These are phyloP conservation scores for Anseranas semipalmata DNA, from an alignment of 2,113 vertebrate genomes.

Conservation along the genomic window DNA sequence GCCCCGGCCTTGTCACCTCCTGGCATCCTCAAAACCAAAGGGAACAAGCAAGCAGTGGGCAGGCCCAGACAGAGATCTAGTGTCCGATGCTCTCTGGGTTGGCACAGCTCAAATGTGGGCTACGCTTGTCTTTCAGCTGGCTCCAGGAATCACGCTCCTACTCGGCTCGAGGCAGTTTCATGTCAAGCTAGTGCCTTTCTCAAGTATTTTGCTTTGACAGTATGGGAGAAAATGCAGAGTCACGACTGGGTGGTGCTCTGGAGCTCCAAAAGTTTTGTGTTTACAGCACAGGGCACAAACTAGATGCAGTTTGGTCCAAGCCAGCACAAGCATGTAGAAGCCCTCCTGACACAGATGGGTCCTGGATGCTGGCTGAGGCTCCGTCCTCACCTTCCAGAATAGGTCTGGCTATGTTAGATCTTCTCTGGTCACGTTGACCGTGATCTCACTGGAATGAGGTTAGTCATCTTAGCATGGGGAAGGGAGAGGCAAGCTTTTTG, in stretches of 20 bases:
- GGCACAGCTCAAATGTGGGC: neutral
- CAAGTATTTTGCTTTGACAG: neutral
- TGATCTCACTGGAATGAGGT: conserved; percentile 56
- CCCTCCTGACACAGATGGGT: neutral
- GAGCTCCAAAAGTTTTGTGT: neutral
- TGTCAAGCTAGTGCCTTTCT: neutral
- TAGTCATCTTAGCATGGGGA: conserved; percentile 21
- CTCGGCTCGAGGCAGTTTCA: neutral
- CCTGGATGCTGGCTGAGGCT: neutral
- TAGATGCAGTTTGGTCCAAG: neutral
- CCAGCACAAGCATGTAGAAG: neutral
- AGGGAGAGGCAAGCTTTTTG: conserved; percentile 2
- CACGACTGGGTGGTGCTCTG: neutral
- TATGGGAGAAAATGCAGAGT: neutral
- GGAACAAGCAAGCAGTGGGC: neutral
- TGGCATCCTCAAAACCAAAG: neutral
- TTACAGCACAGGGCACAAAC: neutral
- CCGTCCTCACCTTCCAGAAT: conserved; percentile 43
- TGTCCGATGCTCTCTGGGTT: neutral
- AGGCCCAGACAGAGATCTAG: neutral
- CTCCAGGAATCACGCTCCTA: neutral
- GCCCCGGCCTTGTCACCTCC: neutral
- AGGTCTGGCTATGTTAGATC: conserved; percentile 27
- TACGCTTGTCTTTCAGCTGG: neutral
- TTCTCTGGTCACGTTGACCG: conserved; percentile 62